Evolutionary conservation across 2,797 vertebrate genomes (phyloP), one percentile per base, ranked within the genome.

Genomic region (Coilia nasus): DNA sequence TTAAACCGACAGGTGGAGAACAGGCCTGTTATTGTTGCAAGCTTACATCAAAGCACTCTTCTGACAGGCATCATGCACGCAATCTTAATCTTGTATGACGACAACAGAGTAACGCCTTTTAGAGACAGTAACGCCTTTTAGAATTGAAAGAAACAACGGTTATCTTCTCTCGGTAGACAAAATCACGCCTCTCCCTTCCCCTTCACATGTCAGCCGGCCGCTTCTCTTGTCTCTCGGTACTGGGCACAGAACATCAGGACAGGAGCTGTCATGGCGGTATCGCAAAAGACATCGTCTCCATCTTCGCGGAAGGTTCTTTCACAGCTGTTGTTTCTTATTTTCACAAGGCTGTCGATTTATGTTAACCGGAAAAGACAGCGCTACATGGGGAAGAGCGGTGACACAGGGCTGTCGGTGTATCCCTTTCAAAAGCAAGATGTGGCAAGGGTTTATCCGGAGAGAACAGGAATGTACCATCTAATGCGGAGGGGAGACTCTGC

Each of bases 101-200:
- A 12, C 11, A 35, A 71, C 2, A 6, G 17, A 7, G 57, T n/a
- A 19, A 71, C 2, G 64, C n/a, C n/a, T n/a, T n/a, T n/a, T n/a
- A n/a, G 12, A 71, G 14, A 35, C 64, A 71, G 28, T 71, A 28
- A 35, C 64, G 64, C 64, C 23, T 28, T 71, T 71, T 10, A 71
- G 64, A 71, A 71, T 35, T 31, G 5, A 31, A 71, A 71, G 7
- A 71, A 35, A 31, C 64, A 71, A 5, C 64, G 64, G 64, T 71
- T 71, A 71, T 35, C 25, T 28, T 15, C 28, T 71, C 28, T 71
- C 25, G 2, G 28, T 28, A 71, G 25, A 71, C 28, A 17, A 71
- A 71, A 71, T 71, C 64, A 71, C 64, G 64, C 25, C 64, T 71
- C 64, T 71, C 64, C 25, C 64, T 71, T 28, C 25, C 64, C 35